phyloP scores from a whole-genome alignment of 2,888 invertebrate genomes.

The Aphodius sticticus region DNA sequence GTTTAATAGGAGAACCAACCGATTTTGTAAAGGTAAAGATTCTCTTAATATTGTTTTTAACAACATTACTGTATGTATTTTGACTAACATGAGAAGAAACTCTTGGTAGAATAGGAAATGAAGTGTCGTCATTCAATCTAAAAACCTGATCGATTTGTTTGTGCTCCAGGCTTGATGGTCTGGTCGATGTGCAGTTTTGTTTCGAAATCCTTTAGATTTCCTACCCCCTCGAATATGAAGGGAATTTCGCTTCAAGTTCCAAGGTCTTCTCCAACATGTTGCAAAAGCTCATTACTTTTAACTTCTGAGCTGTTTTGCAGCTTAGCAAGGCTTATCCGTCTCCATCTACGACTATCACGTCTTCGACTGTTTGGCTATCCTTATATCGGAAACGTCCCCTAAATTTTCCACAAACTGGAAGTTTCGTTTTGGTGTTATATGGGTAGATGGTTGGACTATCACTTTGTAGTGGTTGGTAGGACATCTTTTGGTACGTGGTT shows the following conservation, averaged over 20 bases:
- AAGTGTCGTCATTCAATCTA: too few species aligned
- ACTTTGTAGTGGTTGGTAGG: neutral
- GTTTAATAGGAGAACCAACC: too few species aligned
- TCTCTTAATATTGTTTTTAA: neutral
- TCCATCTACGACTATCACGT: neutral
- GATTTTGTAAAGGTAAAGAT: too few species aligned
- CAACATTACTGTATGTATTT: neutral
- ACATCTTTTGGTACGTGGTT: neutral
- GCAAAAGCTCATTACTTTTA: neutral
- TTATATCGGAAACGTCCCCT: neutral
- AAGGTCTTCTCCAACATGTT: neutral
- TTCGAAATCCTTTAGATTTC: conserved; percentile 42
- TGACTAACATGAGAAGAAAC: too few species aligned
- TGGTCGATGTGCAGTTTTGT: conserved; percentile 38
- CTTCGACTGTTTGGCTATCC: neutral
- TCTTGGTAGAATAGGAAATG: too few species aligned
- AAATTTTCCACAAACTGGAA: conserved; percentile 5
- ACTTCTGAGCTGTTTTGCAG: neutral
- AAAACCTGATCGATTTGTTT: conserved; percentile 37
- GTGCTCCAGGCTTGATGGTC: conserved; percentile 34
- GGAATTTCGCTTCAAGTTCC: too few species aligned
- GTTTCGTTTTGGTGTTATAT: neutral
- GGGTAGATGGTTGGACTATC: neutral
- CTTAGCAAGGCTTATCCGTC: conserved; percentile 9
- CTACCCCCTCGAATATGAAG: conserved; percentile 37